These are phyloP conservation scores for Acromyrmex heyeri DNA, from an alignment of 1,140 invertebrate genomes.

Conservation along the genomic window DNA sequence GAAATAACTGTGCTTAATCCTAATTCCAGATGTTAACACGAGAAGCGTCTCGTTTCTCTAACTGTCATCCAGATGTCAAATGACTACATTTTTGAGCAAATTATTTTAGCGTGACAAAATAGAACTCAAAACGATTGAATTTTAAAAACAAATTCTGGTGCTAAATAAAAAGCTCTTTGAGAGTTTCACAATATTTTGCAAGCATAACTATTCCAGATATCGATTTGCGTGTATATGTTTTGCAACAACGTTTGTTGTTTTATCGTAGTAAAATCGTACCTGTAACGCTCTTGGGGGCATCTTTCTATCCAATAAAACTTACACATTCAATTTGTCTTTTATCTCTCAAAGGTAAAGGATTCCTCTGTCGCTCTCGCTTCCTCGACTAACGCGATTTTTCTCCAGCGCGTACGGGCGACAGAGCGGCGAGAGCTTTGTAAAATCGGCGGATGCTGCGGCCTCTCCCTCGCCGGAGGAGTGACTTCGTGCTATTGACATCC, in stretches of 20 bases:
- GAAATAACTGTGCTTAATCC: constrained; percentile 14
- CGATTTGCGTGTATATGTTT: background rate
- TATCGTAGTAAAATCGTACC: background rate
- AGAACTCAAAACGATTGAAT: background rate
- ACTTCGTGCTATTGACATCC: constrained; percentile 85
- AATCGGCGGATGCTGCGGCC: constrained; percentile 66
- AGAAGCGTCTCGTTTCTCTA: background rate
- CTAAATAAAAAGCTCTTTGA: background rate
- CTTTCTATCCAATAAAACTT: constrained; percentile 26
- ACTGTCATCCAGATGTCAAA: background rate
- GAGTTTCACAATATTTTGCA: background rate
- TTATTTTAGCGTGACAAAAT: background rate
- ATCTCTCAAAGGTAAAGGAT: constrained; percentile 1
- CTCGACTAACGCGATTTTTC: constrained; percentile 53
- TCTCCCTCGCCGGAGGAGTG: constrained; percentile 75
- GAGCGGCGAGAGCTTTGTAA: constrained; percentile 71
- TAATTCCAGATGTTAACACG: background rate
- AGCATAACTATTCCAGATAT: too few relatives aligned
- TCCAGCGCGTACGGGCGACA: constrained; percentile 47
- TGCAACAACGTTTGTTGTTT: background rate
- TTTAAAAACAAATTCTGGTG: background rate
- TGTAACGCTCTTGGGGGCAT: background rate
- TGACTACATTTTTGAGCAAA: background rate
- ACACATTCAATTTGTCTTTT: constrained; percentile 6
- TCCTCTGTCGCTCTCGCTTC: constrained; percentile 21